Base-by-base conservation (phyloP, 2,888 invertebrate genomes). In the Barypeithes pellucidus region DNA sequence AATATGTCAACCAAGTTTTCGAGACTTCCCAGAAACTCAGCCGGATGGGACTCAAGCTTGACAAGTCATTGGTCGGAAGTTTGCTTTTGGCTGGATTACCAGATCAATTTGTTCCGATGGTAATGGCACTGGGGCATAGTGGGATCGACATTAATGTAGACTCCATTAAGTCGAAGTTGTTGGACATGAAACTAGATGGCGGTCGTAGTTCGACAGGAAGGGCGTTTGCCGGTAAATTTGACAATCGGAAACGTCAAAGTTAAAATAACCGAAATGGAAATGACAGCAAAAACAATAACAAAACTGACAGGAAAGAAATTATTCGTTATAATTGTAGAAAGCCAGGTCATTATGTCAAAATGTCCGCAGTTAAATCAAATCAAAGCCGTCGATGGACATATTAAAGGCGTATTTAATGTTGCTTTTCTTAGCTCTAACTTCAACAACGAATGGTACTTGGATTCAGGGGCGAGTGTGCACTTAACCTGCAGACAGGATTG, bases 391-490 rank as follows among this genome's bases (percentile, higher is more conserved):
- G 12, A 9, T 39, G 9, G 9, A 2, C 36, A 39, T 2, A 12
- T 39, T 39, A 20, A 69, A 71, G 20, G 50, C 73, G 71, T 62
- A 14, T 81, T 82, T 73, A 79, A 72, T 76, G 80, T 75, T 41
- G 78, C 78, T 66, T 78, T 78, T 69, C 66, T 77, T 22, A 80
- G 71, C 41, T 62, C 60, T 76, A 14, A 78, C 73, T 36, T 52
- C 47, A n/a, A 71, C 45, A 71, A 68, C 11, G 67, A 73, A 45
- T 82, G 79, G 77, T 82, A 81, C 47, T 22, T 81, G 0, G 81
- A 82, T 65, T 78, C 78, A 7, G 82, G 80, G 5, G 81, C 81
- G 18, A 80, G 79, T 63, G 61, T 73, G 39, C 80, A 82, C 72
- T 73, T 81, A 45, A 79, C 78, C 16, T 67, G 75, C 50, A 79